Evolutionary conservation across 2,797 vertebrate genomes (phyloP).

Genomic region (Xerus rutilus): DNA sequence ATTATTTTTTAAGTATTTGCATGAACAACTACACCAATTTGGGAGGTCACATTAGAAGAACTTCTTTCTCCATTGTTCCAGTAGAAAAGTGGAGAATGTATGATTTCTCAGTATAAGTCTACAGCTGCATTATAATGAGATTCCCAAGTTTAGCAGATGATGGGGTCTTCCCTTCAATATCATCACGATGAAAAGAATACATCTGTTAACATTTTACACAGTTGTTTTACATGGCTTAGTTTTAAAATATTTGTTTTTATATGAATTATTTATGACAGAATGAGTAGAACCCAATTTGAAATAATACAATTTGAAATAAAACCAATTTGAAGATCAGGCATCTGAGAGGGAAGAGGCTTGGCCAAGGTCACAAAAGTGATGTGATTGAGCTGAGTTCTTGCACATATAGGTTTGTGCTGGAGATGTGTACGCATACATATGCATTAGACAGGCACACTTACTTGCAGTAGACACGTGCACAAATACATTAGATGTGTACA

Average conservation of each 20-base stretch:
- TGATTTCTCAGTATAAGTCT: neutral
- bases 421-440: rapidly evolving
- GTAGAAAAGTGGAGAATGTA: neutral
- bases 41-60: neutral
- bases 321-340: neutral
- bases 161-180: neutral
- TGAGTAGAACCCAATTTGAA: neutral
- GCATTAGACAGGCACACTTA: too few relatives aligned
- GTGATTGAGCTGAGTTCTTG: neutral
- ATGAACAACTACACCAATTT: neutral
- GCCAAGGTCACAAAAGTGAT: neutral
- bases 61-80: neutral
- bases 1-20: neutral
- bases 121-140: neutral
- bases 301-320: slow-evolving; percentile 21
- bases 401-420: neutral
- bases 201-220: neutral
- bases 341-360: neutral
- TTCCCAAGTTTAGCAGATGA: neutral
- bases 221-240: neutral
- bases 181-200: neutral
- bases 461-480: too few relatives aligned
- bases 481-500: too few relatives aligned
- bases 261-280: neutral
- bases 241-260: slow-evolving; percentile 26